Evolutionary conservation across 1,140 invertebrate genomes (phyloP).

Genomic region (Bilobella aurantiaca): DNA sequence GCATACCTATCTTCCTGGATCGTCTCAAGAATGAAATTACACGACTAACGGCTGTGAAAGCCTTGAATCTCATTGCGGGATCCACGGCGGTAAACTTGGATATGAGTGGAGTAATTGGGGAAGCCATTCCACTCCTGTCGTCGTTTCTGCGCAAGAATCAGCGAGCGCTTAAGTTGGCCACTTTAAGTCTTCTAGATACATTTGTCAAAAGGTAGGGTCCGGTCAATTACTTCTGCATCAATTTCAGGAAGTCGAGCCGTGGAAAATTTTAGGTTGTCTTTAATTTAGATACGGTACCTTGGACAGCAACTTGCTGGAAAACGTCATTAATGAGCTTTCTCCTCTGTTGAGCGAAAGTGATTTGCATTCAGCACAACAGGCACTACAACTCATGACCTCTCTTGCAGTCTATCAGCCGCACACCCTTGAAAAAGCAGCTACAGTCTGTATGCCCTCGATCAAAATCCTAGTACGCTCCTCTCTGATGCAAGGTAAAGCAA

Average conservation of each 20-base stretch:
- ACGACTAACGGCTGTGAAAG: constrained; percentile 87
- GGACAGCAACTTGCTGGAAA: constrained; percentile 40
- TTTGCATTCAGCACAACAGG: constrained; percentile 88
- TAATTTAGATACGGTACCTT: constrained; percentile 40
- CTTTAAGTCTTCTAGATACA: constrained; percentile 79
- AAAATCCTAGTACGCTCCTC: constrained; percentile 79
- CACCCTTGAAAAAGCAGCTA: constrained; percentile 47
- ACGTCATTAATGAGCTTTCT: constrained; percentile 69
- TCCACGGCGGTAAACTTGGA: constrained; percentile 73
- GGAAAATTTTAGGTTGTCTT: no score
- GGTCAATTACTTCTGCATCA: not conserved
- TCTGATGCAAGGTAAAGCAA: constrained; percentile 66
- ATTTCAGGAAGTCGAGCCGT: not conserved
- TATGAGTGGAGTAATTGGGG: constrained; percentile 70
- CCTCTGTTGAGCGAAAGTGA: constrained; percentile 85
- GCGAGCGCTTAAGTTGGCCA: constrained; percentile 81
- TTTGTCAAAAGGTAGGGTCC: constrained; percentile 56
- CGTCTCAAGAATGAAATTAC: constrained; percentile 93
- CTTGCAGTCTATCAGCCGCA: constrained; percentile 58
- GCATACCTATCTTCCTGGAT: constrained; percentile 88
- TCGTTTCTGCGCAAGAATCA: constrained; percentile 96
- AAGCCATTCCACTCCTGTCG: constrained; percentile 81
- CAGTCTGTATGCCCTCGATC: constrained; percentile 68
- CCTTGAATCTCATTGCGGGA: constrained; percentile 83
- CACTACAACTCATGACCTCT: constrained; percentile 63